Base-by-base conservation (phyloP, 2,797 vertebrate species). In the Hyperoplus immaculatus region DNA sequence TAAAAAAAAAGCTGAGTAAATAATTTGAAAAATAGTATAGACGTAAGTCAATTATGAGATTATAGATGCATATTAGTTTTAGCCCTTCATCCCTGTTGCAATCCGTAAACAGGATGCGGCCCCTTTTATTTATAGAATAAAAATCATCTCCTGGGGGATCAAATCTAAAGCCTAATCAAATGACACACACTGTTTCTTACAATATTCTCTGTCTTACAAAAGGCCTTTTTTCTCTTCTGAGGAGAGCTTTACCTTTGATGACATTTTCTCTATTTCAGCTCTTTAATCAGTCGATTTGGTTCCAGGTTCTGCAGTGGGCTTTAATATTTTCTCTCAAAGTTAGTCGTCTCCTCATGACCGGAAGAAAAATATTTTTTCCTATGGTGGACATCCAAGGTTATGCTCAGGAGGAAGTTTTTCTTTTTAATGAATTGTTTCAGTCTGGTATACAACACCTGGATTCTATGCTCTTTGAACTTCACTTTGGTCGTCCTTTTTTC, bases 351-450 rank as follows among this genome's bases (percentile, higher is more conserved):
- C 43, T 45, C 43, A 45, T 7, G 43, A 45, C 43, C 43, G 2
- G 43, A 45, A 47, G 4, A 13, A 47, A 47, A 47, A 47, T 9
- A 8, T 15, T 8, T 47, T 47, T 47, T 47, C 43, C 14, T 50
- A 12, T 59, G 9, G 38, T 8, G 14, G 49, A 8, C 60, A 39
- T 59, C 57, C 11, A 4, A 29, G 61, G 72, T 76, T 57, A 29
- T 29, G 21, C 47, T 50, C 61, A 46, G 12, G 49, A 64, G 58
- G 54, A 18, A 54, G 39, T 75, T 15, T 16, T 42, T 29, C 39
- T 64, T 58, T 81, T 74, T 75, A 78, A 78, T 78, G 67, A 75
- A 59, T 58, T 69, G 59, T 69, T 79, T 78, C 45, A 66, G 51
- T 53, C 47, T 45, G 62, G 29, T 42, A 56, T 55, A 62, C 65